Base-by-base conservation (phyloP, 2,888 invertebrate species). In the Apoderus coryli region DNA sequence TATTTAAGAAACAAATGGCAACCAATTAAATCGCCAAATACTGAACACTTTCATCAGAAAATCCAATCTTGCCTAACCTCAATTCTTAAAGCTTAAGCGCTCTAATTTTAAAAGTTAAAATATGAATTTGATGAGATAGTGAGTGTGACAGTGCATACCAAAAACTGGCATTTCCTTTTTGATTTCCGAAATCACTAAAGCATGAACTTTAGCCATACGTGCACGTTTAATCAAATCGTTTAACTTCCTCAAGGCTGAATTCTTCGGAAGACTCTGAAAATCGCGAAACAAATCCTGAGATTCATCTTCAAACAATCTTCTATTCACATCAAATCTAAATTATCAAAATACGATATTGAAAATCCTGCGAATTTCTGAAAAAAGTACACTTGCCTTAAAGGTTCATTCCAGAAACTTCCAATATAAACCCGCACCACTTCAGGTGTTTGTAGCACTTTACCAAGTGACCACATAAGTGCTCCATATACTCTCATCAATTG, bases 371-470 rank as follows among this genome's bases (percentile, higher is more conserved):
- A n/a, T n/a, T n/a, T n/a, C n/a, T n/a, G n/a, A n/a, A n/a, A n/a
- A n/a, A n/a, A n/a, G n/a, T n/a, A n/a, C n/a, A n/a, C 10, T 19
- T 37, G 38, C 44, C 89, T 73, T 16, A 98, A 63, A 1, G 95
- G 95, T 49, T 93, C 81, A 59, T 96, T 93, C 98, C 98, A 98
- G 63, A 96, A 98, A 3, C 93, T 90, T 10, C 98, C 96, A 44
- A 98, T 93, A 55, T 95, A 98, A 2, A 98, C 96, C 32, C 96
- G 67, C 0, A 93, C 90, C n/a, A 98, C 96, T 66, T 98, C 98
- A 1, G 96, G 96, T 5, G 95, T 96, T 56, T 92, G 89, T 41
- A 98, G 64, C 27, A 95, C 95, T 63, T 96, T 96, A 14, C 96
- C 96, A 19, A 98, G 64, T 0, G 95, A 95, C 98, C 98, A 98